Evolutionary conservation across 2,797 vertebrate species (phyloP).

Genomic region (Sphenodon punctatus): DNA sequence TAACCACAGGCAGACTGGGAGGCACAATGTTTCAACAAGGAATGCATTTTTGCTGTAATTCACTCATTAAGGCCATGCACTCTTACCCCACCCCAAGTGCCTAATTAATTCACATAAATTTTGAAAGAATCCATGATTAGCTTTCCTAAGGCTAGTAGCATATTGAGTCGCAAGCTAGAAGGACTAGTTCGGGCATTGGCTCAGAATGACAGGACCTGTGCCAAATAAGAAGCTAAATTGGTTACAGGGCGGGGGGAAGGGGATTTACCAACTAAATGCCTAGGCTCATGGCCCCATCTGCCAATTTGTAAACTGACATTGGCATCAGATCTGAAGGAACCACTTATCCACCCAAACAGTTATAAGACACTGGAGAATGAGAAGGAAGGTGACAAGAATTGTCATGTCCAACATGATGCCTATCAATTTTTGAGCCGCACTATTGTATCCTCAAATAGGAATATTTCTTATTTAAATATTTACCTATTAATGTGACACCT

Average conservation of each 20-base stretch:
- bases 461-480: slow-evolving; percentile 1
- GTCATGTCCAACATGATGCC: slow-evolving; percentile 40
- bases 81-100: slow-evolving; percentile 42
- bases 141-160: slow-evolving; percentile 60
- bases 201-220: slow-evolving; percentile 61
- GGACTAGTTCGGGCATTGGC: slow-evolving; percentile 61
- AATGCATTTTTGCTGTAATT: slow-evolving; percentile 38
- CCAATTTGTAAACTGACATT: slow-evolving; percentile 65
- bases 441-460: not conserved
- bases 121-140: slow-evolving; percentile 63
- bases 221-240: slow-evolving; percentile 71
- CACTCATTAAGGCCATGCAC: slow-evolving; percentile 33
- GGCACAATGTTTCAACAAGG: slow-evolving; percentile 36
- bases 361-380: slow-evolving; percentile 62
- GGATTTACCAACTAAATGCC: slow-evolving; percentile 52
- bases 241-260: slow-evolving; percentile 63
- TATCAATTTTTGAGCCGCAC: slow-evolving; percentile 33
- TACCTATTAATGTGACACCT: not conserved
- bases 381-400: slow-evolving; percentile 48
- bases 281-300: slow-evolving; percentile 61
- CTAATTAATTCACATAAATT: slow-evolving; percentile 63
- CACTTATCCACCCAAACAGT: slow-evolving; percentile 58
- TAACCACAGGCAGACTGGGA: slow-evolving; percentile 13
- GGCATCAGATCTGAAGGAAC: slow-evolving; percentile 68
- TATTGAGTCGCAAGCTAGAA: slow-evolving; percentile 61